A percentile compares a stretch with the other conserved stretches of the same genome.
Evolutionary conservation across 2,888 invertebrate genomes (phyloP).

Genomic region (Blastobasis lacticolella): DNA sequence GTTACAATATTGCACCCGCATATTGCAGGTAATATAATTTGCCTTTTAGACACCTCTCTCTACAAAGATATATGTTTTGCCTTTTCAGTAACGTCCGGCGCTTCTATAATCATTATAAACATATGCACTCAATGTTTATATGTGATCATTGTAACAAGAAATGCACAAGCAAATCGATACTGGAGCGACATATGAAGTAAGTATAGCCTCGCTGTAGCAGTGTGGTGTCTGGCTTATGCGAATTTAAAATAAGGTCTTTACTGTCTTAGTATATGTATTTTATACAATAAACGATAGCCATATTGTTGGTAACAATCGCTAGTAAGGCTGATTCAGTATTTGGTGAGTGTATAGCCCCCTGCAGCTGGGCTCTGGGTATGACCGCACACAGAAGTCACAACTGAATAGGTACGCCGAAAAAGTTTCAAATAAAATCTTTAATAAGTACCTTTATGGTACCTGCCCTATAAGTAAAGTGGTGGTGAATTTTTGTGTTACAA

Average conservation of each 20-base stretch:
- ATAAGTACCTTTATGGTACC: not conserved
- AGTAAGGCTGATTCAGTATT: no score
- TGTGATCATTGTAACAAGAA: slow-evolving; percentile 13
- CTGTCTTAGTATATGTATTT: not conserved
- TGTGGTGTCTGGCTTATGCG: no score
- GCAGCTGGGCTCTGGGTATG: no score
- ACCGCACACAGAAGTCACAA: no score
- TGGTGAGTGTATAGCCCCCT: no score
- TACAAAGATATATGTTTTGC: no score
- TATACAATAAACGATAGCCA: not conserved
- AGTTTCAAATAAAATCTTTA: not conserved
- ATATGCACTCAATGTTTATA: slow-evolving; percentile 6
- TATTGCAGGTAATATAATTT: no score
- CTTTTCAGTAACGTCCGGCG: not conserved
- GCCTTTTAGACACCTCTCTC: no score
- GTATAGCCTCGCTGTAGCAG: no score
- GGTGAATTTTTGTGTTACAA: no score
- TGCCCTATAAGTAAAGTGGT: no score
- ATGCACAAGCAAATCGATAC: slow-evolving; percentile 2
- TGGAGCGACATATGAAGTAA: slow-evolving; percentile 2
- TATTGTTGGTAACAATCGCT: not conserved
- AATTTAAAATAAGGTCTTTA: not conserved
- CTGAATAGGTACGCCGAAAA: not conserved
- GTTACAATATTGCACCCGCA: no score
- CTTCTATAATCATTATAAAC: slow-evolving; percentile 4